phyloP scores from a whole-genome alignment of 2,888 invertebrate species.

The Adineta ricciae region DNA sequence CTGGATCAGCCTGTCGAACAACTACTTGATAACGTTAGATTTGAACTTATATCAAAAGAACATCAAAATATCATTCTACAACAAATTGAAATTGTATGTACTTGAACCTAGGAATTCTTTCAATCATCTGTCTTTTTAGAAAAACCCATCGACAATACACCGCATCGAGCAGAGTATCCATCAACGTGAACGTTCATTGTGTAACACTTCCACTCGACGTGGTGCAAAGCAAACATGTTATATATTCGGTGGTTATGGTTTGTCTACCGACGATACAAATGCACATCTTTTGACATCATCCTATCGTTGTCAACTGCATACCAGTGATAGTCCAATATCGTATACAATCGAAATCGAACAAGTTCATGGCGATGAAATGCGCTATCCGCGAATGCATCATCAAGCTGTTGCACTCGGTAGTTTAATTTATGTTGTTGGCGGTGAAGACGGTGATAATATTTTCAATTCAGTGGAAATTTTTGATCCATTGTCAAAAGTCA shows the following conservation, averaged over 20 bases:
- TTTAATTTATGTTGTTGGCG: not conserved
- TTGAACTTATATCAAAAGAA: not conserved
- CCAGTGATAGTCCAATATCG: not conserved
- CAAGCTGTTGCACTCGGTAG: not conserved
- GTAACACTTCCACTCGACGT: not conserved
- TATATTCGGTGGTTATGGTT: slow-evolving; percentile 6
- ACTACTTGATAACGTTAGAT: not conserved
- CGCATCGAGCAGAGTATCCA: not conserved
- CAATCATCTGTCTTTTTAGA: not conserved
- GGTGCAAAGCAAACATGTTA: not conserved
- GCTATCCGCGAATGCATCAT: slow-evolving; percentile 1
- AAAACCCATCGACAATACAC: not conserved
- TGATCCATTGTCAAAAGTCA: not conserved
- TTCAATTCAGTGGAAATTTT: slow-evolving; percentile 1
- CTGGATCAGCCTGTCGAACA: not conserved
- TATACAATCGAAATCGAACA: not conserved
- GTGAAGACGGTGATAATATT: slow-evolving; percentile 10
- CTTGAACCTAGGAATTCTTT: too few species aligned
- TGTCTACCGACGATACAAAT: not conserved
- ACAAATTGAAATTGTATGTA: not conserved
- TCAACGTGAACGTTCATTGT: not conserved
- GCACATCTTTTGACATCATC: not conserved
- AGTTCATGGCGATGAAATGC: not conserved
- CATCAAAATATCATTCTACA: not conserved
- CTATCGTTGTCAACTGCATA: not conserved